Conservation (phyloP, 1,140 invertebrate species). For the Leptinotarsa undecemlineata region DNA sequence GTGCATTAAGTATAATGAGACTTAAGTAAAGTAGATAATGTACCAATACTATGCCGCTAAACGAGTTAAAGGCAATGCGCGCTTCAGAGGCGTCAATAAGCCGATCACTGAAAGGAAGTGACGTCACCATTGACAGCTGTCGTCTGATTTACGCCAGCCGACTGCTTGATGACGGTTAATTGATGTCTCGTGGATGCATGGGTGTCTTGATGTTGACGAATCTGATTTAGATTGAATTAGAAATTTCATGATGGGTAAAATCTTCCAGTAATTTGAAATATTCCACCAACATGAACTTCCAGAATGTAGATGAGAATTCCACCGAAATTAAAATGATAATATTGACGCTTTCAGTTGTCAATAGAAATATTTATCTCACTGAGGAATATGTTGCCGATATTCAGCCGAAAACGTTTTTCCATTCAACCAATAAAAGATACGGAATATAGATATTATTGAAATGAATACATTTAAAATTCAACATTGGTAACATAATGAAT, state of each 20-base stretch:
- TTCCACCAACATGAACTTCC: too few species aligned
- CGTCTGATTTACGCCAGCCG: conserved; percentile 31
- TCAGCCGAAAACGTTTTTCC: too few species aligned
- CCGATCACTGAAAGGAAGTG: conserved; percentile 47
- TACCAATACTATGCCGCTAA: conserved; percentile 34
- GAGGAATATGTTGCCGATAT: too few species aligned
- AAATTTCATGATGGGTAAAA: background rate
- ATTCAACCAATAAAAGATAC: too few species aligned
- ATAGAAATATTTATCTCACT: too few species aligned
- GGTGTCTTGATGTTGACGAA: background rate
- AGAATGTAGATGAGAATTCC: too few species aligned
- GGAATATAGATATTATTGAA: too few species aligned
- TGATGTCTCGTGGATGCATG: conserved; percentile 2
- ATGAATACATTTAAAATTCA: too few species aligned
- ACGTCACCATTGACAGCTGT: conserved; percentile 48
- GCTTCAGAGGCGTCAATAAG: conserved; percentile 38
- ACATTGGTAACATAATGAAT: too few species aligned
- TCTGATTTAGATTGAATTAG: conserved; percentile 8
- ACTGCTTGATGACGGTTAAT: background rate
- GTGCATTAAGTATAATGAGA: conserved; percentile 36
- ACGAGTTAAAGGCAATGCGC: conserved; percentile 18
- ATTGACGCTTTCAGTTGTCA: too few species aligned
- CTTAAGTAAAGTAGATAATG: conserved; percentile 38
- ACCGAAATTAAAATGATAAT: too few species aligned
- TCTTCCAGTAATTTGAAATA: too few species aligned